Conservation (phyloP, 2,888 invertebrate species). For the Timema podura region DNA sequence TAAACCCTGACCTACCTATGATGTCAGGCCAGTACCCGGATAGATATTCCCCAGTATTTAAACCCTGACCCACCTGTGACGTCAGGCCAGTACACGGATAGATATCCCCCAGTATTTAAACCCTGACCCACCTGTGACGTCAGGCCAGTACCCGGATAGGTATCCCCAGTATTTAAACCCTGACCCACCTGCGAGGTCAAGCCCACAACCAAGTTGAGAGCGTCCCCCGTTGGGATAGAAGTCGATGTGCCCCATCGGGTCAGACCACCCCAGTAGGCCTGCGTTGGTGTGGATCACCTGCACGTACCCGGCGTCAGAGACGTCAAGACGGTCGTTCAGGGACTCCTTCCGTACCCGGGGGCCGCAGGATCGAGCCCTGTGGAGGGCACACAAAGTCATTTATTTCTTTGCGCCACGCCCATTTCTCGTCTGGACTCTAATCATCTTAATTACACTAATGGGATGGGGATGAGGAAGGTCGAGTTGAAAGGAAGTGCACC, state of each 20-base stretch:
- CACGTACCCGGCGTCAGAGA: slow-evolving; percentile 38
- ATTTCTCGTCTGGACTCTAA: too few relatives aligned
- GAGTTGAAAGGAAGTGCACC: too few relatives aligned
- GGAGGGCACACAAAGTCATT: too few relatives aligned
- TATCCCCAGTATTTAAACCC: too few relatives aligned
- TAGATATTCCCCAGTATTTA: too few relatives aligned
- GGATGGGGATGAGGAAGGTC: too few relatives aligned
- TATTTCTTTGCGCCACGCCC: too few relatives aligned
- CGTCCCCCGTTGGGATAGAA: slow-evolving; percentile 41
- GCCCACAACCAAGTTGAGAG: slow-evolving; percentile 33
- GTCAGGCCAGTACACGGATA: too few relatives aligned
- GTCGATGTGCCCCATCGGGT: slow-evolving; percentile 39
- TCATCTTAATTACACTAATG: too few relatives aligned
- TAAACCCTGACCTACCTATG: too few relatives aligned
- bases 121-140: slow-evolving; percentile 41
- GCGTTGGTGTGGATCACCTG: slow-evolving; percentile 41
- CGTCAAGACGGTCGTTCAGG: slow-evolving; percentile 33
- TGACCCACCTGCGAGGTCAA: slow-evolving; percentile 12
- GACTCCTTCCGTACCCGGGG: slow-evolving; percentile 17
- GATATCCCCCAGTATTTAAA: slow-evolving; percentile 38
- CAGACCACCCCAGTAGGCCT: slow-evolving; percentile 36
- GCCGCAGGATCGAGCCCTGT: slow-evolving; percentile 28
- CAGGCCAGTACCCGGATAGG: slow-evolving; percentile 31
- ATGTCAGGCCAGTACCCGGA: too few relatives aligned
- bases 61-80: too few relatives aligned